Evolutionary conservation across 2,113 vertebrate species (phyloP), one percentile per base, ranked within the genome.

Genomic region (Balaeniceps rex): DNA sequence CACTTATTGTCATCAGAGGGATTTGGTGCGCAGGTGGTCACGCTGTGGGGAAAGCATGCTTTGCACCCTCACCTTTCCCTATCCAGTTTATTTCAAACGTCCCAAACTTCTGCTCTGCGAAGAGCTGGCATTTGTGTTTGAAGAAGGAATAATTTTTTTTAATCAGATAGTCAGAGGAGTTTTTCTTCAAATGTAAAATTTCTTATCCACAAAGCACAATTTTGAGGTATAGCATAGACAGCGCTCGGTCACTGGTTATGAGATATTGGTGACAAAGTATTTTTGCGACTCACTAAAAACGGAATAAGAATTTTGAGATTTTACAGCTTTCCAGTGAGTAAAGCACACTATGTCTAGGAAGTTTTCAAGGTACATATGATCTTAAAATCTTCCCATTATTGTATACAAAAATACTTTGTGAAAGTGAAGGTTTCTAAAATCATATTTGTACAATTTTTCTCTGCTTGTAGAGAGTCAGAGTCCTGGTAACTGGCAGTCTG

Each of bases 11-110:
- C 75, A 5, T 8, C 52, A 11, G 28, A 57, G 31, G 24, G 26
- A 24, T 15, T 4, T 12, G 55, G 54, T 1, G 26, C 10, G 28
- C 47, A 21, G 29, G 14, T 3, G 28, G 34, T 34, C 55, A 4
- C 0, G 1, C 55, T 5, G 29, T 6, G 46, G 36, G 21, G 26
- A n/a, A 55, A 22, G 12, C 13, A 0, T 0, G 17, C 52, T 19
- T 10, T 22, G 51, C 36, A 36, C 31, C 29, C 22, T 9, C 10
- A 0, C 19, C 54, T n/a, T 47, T 29, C 78, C 57, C 88, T 23
- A 19, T 4, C 38, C 38, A 6, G 7, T 22, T 47, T 25, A 24
- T 29, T 42, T 44, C 83, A 36, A n/a, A 68, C 1, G 0, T 7
- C 44, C 84, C 36, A 17, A 31, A 72, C 9, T 24, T 36, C 51